A percentile compares a stretch with the other conserved stretches of the same genome.
phyloP scores from a whole-genome alignment of 2,888 invertebrate species.

The Pyrrhia umbra region DNA sequence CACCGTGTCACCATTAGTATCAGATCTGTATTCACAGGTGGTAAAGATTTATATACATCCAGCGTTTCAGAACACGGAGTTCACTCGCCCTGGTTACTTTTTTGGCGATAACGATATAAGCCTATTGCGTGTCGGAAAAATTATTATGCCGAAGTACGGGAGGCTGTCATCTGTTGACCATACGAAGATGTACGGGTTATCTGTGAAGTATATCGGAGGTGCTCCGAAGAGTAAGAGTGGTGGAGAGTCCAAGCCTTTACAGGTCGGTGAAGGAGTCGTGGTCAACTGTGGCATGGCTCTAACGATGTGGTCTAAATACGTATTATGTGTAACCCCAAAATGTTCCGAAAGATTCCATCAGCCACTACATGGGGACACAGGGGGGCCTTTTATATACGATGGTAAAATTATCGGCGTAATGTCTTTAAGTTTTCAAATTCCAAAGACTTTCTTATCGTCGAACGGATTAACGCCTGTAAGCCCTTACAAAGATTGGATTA shows the following conservation, averaged over 20 bases:
- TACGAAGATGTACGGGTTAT: conserved; percentile 40
- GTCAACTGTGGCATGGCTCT: conserved; percentile 31
- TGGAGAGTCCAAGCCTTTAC: conserved; percentile 23
- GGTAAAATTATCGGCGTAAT: conserved; percentile 44
- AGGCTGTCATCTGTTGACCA: conserved; percentile 35
- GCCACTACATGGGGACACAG: conserved; percentile 40
- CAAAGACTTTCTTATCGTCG: conserved; percentile 19
- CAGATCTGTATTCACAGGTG: conserved; percentile 24
- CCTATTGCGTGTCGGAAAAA: conserved; percentile 14
- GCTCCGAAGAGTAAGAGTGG: not conserved
- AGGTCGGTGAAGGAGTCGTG: conserved; percentile 34
- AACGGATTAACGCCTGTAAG: conserved; percentile 47
- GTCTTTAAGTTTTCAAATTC: conserved; percentile 13
- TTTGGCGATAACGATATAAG: conserved; percentile 47
- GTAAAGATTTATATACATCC: conserved; percentile 38
- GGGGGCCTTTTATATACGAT: conserved; percentile 42
- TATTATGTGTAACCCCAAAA: conserved; percentile 27
- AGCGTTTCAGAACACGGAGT: conserved; percentile 15
- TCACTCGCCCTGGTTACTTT: conserved; percentile 26
- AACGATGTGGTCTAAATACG: conserved; percentile 41
- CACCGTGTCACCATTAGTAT: conserved; percentile 29
- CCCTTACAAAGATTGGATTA: conserved; percentile 37
- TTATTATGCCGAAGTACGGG: conserved; percentile 11
- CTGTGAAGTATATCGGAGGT: conserved; percentile 37
- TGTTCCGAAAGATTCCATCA: conserved; percentile 29